A percentile compares a stretch with the other conserved stretches of the same genome.
Conservation (phyloP, 1,140 invertebrate species). For the Drosophila micromelanica region DNA sequence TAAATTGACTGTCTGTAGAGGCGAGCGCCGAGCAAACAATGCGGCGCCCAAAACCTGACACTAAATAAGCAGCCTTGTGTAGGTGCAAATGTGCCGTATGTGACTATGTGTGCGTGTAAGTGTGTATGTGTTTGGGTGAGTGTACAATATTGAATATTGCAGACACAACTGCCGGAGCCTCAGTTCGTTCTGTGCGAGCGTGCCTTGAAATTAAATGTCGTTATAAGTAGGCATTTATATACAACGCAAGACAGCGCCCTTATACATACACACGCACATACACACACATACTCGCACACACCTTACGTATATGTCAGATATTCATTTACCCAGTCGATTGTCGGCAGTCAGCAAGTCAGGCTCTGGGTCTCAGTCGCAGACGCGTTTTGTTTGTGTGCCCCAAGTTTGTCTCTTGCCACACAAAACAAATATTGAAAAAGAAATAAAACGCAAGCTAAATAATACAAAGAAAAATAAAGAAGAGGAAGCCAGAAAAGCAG, state of each 20-base stretch:
- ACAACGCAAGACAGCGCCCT: slow-evolving; percentile 50
- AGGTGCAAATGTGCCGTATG: slow-evolving; percentile 62
- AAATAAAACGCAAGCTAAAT: slow-evolving; percentile 71
- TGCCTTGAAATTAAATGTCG: slow-evolving; percentile 81
- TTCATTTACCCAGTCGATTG: slow-evolving; percentile 50
- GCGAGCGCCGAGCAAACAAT: slow-evolving; percentile 64
- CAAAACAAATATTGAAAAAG: slow-evolving; percentile 80
- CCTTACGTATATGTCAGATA: slow-evolving; percentile 33
- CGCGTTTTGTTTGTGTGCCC: slow-evolving; percentile 22
- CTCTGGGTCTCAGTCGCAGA: slow-evolving; percentile 10
- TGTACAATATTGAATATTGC: slow-evolving; percentile 77
- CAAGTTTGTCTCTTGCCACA: slow-evolving; percentile 71
- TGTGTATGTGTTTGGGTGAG: slow-evolving; percentile 32
- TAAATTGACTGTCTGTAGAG: slow-evolving; percentile 75
- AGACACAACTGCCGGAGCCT: slow-evolving; percentile 52
- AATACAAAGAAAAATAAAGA: slow-evolving; percentile 45
- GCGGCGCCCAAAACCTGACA: slow-evolving; percentile 38
- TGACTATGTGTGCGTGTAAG: slow-evolving; percentile 14
- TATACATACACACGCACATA: slow-evolving; percentile 2
- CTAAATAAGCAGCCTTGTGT: slow-evolving; percentile 71
- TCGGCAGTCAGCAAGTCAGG: slow-evolving; percentile 39
- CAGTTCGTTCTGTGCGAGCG: slow-evolving; percentile 57
- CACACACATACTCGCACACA: slow-evolving; percentile 18
- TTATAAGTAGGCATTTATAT: slow-evolving; percentile 83
- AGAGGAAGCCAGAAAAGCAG: background rate